Conservation (phyloP, 2,797 vertebrate species). For the Bryconaethiops microstoma region DNA sequence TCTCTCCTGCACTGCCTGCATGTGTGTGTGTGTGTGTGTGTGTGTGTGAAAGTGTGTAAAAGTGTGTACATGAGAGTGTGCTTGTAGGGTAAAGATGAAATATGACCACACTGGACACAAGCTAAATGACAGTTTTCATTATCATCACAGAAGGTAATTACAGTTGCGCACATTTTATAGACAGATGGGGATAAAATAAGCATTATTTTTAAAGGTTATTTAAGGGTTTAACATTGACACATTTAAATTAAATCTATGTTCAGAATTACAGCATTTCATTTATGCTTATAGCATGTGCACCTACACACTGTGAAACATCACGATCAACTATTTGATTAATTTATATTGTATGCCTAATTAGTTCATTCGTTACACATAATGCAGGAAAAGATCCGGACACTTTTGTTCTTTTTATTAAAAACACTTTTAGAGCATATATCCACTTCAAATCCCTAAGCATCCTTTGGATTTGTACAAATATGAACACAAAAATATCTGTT, state of each 20-base stretch:
- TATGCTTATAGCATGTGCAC: conserved; percentile 53
- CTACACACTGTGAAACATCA: background rate
- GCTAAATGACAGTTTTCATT: conserved; percentile 82
- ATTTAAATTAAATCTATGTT: conserved; percentile 29
- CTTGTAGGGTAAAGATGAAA: conserved; percentile 77
- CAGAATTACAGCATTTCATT: conserved; percentile 41
- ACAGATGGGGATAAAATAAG: conserved; percentile 74
- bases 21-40: conserved; percentile 48
- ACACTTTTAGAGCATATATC: no score
- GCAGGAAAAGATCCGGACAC: no score
- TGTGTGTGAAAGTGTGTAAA: conserved; percentile 37
- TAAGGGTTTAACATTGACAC: conserved; percentile 66
- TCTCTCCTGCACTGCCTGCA: conserved; percentile 80
- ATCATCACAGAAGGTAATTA: conserved; percentile 78
- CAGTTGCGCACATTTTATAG: conserved; percentile 51
- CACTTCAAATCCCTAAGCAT: no score
- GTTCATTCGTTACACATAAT: background rate
- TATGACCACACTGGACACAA: conserved; percentile 80
- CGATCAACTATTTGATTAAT: background rate
- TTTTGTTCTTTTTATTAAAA: no score
- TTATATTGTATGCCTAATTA: background rate
- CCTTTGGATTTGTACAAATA: no score
- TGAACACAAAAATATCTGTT: no score
- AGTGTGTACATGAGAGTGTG: conserved; percentile 50
- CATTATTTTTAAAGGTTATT: conserved; percentile 64